Percentiles rank a stretch among this genome's conserved stretches.
Evolutionary conservation across 2,888 invertebrate genomes (phyloP).

Genomic region (Escarpia spicata): DNA sequence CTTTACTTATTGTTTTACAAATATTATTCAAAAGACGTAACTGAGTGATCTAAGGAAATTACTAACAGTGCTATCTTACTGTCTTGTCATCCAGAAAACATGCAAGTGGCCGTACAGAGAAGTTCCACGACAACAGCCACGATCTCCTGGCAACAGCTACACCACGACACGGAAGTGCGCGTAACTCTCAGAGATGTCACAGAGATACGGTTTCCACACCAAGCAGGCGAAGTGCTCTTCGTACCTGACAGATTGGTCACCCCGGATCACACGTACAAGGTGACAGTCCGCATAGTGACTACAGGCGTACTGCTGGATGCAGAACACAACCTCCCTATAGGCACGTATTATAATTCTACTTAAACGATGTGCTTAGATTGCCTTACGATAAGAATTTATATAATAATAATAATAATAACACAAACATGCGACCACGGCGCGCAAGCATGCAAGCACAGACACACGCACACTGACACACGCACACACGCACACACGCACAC

Average conservation of each 20-base stretch:
- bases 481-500: too few species aligned
- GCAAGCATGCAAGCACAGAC: not conserved
- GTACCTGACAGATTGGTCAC: not conserved
- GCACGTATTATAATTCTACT: not conserved
- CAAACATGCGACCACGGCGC: not conserved
- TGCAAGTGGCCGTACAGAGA: not conserved
- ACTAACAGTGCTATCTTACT: not conserved
- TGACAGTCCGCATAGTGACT: not conserved
- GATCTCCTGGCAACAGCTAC: not conserved
- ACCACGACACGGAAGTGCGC: not conserved
- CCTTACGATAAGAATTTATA: not conserved
- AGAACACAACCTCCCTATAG: not conserved
- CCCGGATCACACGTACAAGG: not conserved
- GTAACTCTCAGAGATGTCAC: not conserved
- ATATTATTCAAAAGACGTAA: too few species aligned
- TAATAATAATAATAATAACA: not conserved
- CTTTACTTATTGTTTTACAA: too few species aligned
- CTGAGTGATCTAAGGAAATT: too few species aligned
- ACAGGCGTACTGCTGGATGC: not conserved
- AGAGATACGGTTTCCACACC: not conserved
- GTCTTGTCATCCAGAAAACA: not conserved
- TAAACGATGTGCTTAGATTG: too few species aligned
- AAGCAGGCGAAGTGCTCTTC: not conserved
- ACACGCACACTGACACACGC: not conserved
- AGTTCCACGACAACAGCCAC: not conserved